Evolutionary conservation across 1,140 invertebrate species (phyloP).

Genomic region (Leptestheria dahalacensis): DNA sequence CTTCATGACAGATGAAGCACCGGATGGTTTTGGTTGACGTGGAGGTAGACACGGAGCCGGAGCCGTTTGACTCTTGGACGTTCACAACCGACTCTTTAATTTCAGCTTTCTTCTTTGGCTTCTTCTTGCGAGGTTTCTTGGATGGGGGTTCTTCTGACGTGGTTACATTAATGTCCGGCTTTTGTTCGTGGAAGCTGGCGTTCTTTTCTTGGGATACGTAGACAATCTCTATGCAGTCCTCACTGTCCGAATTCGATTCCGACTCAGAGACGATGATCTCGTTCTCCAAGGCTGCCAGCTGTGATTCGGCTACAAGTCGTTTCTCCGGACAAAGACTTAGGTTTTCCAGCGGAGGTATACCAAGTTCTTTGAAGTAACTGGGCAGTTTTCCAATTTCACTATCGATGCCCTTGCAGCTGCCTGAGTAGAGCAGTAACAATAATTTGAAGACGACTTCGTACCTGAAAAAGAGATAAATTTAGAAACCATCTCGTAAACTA

Average conservation of each 20-base stretch:
- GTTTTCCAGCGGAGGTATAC: not conserved
- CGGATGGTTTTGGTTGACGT: not conserved
- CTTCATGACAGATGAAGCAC: not conserved
- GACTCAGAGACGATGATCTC: not conserved
- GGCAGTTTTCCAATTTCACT: not conserved
- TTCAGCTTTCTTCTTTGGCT: not conserved
- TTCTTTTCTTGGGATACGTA: too few relatives aligned
- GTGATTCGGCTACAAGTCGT: not conserved
- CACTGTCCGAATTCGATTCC: not conserved
- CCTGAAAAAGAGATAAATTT: not conserved
- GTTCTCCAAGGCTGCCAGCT: not conserved
- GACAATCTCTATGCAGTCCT: not conserved
- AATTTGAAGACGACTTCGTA: not conserved
- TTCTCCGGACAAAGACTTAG: not conserved
- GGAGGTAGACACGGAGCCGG: not conserved
- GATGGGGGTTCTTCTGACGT: not conserved
- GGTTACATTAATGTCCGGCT: not conserved
- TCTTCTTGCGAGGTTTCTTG: not conserved
- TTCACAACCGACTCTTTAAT: not conserved
- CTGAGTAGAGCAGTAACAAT: not conserved
- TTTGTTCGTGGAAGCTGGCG: too few relatives aligned
- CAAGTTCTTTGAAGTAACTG: not conserved
- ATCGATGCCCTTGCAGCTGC: not conserved
- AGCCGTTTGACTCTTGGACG: not conserved
- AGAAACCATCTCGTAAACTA: not conserved